Conservation (phyloP, 2,888 invertebrate species). For the Parthenolecanium corni region DNA sequence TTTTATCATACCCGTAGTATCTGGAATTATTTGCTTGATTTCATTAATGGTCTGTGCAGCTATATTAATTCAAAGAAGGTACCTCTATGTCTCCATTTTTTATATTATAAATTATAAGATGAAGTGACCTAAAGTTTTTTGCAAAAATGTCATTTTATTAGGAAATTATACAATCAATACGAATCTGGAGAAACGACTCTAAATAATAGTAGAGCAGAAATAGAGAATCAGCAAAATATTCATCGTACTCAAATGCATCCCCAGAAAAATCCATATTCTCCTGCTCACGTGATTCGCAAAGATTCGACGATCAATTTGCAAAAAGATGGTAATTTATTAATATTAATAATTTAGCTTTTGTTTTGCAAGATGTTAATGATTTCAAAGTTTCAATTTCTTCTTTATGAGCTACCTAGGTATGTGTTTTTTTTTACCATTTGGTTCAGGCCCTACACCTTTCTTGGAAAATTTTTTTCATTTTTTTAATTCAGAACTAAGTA, state of each 20-base stretch:
- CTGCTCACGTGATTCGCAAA: constrained; percentile 11
- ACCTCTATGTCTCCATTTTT: constrained; percentile 1
- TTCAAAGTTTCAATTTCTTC: too few species aligned
- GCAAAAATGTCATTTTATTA: not conserved
- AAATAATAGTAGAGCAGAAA: constrained; percentile 36
- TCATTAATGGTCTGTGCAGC: constrained; percentile 42
- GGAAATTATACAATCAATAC: constrained; percentile 31
- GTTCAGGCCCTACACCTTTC: too few species aligned
- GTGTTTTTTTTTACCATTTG: too few species aligned
- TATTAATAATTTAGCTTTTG: too few species aligned
- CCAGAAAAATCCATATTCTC: constrained; percentile 29
- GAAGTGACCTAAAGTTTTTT: not conserved
- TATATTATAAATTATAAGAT: not conserved
- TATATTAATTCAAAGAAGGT: constrained; percentile 38
- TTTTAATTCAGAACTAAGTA: too few species aligned
- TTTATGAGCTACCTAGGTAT: too few species aligned
- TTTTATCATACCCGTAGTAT: constrained; percentile 41
- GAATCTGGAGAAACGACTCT: constrained; percentile 34
- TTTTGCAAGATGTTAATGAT: too few species aligned
- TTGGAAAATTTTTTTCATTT: too few species aligned
- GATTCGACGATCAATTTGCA: constrained; percentile 15
- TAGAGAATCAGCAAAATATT: constrained; percentile 36
- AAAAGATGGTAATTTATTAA: constrained; percentile 11
- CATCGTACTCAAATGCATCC: constrained; percentile 23
- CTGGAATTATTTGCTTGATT: constrained; percentile 41